Evolutionary conservation across 2,797 vertebrate genomes (phyloP).

Genomic region (Pipistrellus nathusii): DNA sequence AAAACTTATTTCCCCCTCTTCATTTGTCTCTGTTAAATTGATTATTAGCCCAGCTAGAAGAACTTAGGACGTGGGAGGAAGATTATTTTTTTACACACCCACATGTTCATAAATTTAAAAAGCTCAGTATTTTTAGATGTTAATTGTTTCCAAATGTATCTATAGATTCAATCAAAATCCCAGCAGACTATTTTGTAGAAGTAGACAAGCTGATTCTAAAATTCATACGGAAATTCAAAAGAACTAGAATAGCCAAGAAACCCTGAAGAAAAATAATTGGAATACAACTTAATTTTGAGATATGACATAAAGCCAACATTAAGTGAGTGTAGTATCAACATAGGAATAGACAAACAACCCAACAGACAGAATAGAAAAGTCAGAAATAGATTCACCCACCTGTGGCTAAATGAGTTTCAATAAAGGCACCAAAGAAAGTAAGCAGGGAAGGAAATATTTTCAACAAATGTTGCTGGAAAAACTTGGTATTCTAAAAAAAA

Average conservation of each 20-base stretch:
- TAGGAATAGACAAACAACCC: background rate
- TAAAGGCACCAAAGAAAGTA: background rate
- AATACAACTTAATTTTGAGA: conserved; percentile 48
- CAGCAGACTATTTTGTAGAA: background rate
- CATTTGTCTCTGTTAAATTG: background rate
- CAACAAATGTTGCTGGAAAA: background rate
- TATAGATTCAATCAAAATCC: conserved; percentile 42
- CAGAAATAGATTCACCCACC: background rate
- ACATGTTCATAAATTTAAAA: background rate
- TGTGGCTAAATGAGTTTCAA: background rate
- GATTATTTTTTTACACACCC: background rate
- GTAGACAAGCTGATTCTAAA: conserved; percentile 51
- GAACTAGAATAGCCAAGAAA: conserved; percentile 19
- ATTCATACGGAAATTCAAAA: conserved; percentile 45
- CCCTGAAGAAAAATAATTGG: conserved; percentile 36
- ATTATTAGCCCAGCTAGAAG: background rate
- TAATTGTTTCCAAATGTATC: conserved; percentile 46
- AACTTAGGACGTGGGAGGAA: background rate
- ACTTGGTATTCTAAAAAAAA: background rate
- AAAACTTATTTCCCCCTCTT: background rate
- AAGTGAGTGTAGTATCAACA: background rate
- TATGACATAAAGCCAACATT: background rate
- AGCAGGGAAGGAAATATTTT: background rate
- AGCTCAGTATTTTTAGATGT: conserved; percentile 54
- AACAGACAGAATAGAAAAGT: background rate